phyloP scores from a whole-genome alignment of 2,888 invertebrate genomes.

The Nudaria mundana region DNA sequence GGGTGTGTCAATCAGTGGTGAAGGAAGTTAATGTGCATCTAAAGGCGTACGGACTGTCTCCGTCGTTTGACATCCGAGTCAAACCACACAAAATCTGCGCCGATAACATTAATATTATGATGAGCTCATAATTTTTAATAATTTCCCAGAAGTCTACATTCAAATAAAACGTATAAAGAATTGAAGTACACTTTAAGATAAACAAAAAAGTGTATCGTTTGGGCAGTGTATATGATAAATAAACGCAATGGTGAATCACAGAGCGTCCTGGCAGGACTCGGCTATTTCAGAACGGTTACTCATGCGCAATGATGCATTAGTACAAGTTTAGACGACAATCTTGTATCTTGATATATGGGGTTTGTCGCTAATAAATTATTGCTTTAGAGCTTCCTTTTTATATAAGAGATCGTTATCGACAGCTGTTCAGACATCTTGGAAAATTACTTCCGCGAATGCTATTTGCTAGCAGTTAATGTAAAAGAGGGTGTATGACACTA shows the following conservation, averaged over 20 bases:
- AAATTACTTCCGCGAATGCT: neutral
- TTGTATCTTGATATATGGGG: slow-evolving; percentile 22
- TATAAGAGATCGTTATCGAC: slow-evolving; percentile 7
- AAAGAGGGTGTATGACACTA: no score
- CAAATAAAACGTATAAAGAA: no score
- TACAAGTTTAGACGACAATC: slow-evolving; percentile 44
- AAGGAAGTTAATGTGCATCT: no score
- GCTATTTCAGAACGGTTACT: slow-evolving; percentile 58
- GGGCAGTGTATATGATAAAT: slow-evolving; percentile 31
- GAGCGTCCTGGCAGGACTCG: slow-evolving; percentile 60
- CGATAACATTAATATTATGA: no score
- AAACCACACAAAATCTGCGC: no score
- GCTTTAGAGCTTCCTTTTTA: slow-evolving; percentile 7
- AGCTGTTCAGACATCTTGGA: slow-evolving; percentile 2
- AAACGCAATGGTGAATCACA: slow-evolving; percentile 48
- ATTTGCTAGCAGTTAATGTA: neutral
- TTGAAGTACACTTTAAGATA: no score
- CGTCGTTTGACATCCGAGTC: no score
- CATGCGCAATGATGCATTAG: slow-evolving; percentile 57
- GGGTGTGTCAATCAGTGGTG: no score
- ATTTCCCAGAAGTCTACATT: no score
- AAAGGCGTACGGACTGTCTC: no score
- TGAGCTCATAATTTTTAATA: no score
- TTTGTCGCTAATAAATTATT: slow-evolving; percentile 14
- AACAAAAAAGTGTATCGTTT: no score